These are phyloP conservation scores for Diadophis punctatus DNA, from an alignment of 2,113 vertebrate species.

Conservation along the genomic window DNA sequence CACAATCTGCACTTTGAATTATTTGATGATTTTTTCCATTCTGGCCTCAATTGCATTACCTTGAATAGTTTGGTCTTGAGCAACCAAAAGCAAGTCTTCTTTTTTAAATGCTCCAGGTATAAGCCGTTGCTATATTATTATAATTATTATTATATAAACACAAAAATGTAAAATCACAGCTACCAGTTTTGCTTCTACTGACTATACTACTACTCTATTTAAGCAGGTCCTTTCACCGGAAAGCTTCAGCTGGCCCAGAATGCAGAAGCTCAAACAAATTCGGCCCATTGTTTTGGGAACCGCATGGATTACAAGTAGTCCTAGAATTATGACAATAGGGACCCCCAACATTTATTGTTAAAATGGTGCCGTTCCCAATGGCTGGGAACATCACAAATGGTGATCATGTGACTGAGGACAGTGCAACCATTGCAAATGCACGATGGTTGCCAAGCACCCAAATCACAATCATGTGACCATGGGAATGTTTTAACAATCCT, in stretches of 20 bases:
- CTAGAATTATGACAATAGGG: background rate
- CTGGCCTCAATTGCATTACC: background rate
- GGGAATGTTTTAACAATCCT: background rate
- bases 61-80: background rate
- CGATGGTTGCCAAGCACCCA: background rate
- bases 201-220: background rate
- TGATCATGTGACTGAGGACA: background rate
- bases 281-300: background rate
- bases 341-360: background rate
- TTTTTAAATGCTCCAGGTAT: background rate
- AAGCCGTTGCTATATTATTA: background rate
- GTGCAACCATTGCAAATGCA: background rate
- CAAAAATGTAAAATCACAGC: background rate
- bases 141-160: too few species aligned
- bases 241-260: background rate
- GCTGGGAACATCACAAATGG: background rate
- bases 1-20: background rate
- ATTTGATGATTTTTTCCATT: background rate
- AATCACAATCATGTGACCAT: background rate
- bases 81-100: background rate
- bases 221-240: background rate
- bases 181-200: background rate
- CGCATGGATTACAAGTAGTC: background rate
- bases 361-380: background rate
- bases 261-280: background rate